Percentiles rank a stretch among this genome's conserved stretches.
phyloP scores from a whole-genome alignment of 2,113 vertebrate species.

The Benitochromis conjunctus region DNA sequence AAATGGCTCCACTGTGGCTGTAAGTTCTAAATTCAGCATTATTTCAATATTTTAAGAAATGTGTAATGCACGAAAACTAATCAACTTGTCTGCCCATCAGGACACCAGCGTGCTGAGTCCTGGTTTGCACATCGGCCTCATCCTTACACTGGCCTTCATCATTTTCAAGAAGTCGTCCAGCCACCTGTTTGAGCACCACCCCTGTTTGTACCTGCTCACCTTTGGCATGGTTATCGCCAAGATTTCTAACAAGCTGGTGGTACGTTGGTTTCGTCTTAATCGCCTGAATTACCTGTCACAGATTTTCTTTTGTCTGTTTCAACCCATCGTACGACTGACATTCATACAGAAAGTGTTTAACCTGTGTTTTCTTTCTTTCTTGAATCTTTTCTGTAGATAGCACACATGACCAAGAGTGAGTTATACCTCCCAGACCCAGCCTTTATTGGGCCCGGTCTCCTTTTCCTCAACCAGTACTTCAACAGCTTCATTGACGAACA shows the following conservation, averaged over 20 bases:
- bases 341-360: background rate
- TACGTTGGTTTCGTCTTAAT: conserved; percentile 48
- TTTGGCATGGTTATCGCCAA: conserved; percentile 93
- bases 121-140: conserved; percentile 87
- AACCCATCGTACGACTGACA: background rate
- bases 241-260: conserved; percentile 95
- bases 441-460: conserved; percentile 90
- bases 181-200: conserved; percentile 87
- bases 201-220: conserved; percentile 89
- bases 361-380: background rate
- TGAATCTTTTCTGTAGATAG: conserved; percentile 70
- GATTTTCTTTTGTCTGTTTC: background rate
- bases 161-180: conserved; percentile 96
- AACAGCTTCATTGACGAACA: conserved; percentile 92
- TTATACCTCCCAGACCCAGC: conserved; percentile 89
- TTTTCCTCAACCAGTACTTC: conserved; percentile 97
- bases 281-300: background rate
- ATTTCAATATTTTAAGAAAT: fast-evolving
- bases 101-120: conserved; percentile 96
- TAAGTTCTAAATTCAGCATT: conserved; percentile 45
- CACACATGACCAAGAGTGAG: conserved; percentile 98
- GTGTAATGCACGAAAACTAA: background rate
- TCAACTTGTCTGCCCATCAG: conserved; percentile 56
- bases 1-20: conserved; percentile 95
- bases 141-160: conserved; percentile 86